Evolutionary conservation across 2,113 vertebrate species (phyloP).

Genomic region (Tragelaphus buxtoni): DNA sequence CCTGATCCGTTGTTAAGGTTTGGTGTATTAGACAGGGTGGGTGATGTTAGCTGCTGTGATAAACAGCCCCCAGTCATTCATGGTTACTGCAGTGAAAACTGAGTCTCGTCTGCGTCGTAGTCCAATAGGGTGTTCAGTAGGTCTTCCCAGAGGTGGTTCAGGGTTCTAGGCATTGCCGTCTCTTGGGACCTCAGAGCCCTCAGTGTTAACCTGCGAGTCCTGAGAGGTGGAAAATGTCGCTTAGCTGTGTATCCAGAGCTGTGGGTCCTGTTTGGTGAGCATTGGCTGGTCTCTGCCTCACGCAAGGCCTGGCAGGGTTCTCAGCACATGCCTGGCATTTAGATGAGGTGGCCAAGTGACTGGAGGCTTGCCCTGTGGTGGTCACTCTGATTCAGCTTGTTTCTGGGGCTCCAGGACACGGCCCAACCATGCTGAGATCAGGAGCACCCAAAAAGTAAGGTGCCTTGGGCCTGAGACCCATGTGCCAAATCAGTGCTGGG

Average conservation of each 20-base stretch:
- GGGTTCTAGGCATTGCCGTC: not conserved
- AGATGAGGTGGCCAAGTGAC: not conserved
- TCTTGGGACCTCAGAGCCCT: not conserved
- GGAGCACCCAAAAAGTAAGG: not conserved
- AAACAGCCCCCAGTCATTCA: rapidly evolving
- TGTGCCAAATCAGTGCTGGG: not conserved
- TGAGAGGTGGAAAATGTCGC: no score
- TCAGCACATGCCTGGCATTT: not conserved
- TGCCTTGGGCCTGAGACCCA: not conserved
- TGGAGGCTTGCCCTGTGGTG: not conserved
- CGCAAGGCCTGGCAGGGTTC: not conserved
- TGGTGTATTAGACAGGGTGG: not conserved
- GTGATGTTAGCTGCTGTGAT: not conserved
- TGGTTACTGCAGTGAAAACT: rapidly evolving
- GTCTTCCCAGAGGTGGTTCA: not conserved
- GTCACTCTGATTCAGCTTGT: not conserved
- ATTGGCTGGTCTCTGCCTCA: rapidly evolving
- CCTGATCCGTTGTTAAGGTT: not conserved
- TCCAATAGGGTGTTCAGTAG: rapidly evolving
- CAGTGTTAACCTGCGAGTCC: not conserved
- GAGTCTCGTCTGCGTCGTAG: rapidly evolving
- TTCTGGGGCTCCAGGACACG: not conserved
- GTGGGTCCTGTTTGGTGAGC: rapidly evolving
- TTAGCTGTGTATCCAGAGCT: not conserved
- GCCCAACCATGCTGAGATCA: not conserved